Percentiles rank a stretch among this genome's conserved stretches.
Conservation (phyloP, 1,140 invertebrate genomes). For the Drosophila eugracilis region DNA sequence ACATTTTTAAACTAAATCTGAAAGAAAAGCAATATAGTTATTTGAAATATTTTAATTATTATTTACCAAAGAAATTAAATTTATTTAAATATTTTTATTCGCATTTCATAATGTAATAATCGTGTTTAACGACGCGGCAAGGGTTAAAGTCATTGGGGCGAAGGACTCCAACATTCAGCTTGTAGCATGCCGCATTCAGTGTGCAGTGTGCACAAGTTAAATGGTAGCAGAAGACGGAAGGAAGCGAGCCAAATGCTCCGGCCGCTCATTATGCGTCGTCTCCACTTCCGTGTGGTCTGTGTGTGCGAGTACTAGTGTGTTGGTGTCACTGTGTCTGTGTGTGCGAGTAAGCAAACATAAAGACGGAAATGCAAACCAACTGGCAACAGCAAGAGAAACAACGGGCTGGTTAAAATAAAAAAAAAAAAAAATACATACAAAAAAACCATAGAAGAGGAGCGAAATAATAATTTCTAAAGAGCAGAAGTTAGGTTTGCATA, state of each 20-base stretch:
- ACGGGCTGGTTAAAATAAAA: conserved; percentile 27
- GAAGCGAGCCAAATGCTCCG: conserved; percentile 65
- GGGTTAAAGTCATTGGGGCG: conserved; percentile 32
- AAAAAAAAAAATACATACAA: conserved; percentile 33
- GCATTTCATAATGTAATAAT: background rate
- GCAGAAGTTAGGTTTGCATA: conserved; percentile 80
- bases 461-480: conserved; percentile 81
- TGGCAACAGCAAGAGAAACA: conserved; percentile 64
- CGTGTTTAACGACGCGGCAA: background rate
- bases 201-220: conserved; percentile 36
- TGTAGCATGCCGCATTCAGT: background rate
- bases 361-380: conserved; percentile 75
- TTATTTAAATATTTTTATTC: background rate
- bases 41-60: no score
- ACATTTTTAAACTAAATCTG: no score
- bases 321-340: conserved; percentile 17
- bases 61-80: no score
- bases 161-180: conserved; percentile 15
- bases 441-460: conserved; percentile 52
- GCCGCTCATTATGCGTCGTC: conserved; percentile 61
- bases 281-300: conserved; percentile 19
- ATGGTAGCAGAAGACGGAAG: conserved; percentile 55
- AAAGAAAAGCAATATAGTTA: no score
- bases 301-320: background rate
- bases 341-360: conserved; percentile 64